These are phyloP conservation scores for Hydractinia echinata DNA, from an alignment of 30 jellyfish, hydroid and myxozoan species.

Conservation along the genomic window DNA sequence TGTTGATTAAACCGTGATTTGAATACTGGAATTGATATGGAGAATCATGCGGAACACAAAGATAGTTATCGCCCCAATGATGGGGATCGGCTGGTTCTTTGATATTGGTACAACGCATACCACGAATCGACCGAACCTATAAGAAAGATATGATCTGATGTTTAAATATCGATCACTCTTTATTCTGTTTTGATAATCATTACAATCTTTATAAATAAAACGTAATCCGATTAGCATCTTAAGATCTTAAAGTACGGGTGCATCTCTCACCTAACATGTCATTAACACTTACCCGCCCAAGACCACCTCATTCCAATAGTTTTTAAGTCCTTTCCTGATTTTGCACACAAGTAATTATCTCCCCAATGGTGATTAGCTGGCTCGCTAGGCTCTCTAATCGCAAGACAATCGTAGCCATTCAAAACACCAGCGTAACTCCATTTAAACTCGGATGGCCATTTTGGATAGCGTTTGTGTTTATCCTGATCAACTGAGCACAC, in stretches of 20 bases:
- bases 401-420: not conserved
- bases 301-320: not conserved
- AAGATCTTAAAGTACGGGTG: too few relatives aligned
- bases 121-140: not conserved
- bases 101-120: slow-evolving; percentile 15
- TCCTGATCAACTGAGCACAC: not conserved
- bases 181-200: too few relatives aligned
- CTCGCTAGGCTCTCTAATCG: not conserved
- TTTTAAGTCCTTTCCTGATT: not conserved
- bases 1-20: not conserved
- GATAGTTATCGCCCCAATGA: slow-evolving; percentile 21
- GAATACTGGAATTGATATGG: slow-evolving; percentile 19
- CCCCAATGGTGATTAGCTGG: slow-evolving; percentile 1
- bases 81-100: slow-evolving; percentile 12
- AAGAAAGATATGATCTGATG: not conserved
- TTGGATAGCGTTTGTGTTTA: slow-evolving; percentile 1
- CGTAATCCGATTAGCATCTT: too few relatives aligned
- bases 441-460: slow-evolving; percentile 13
- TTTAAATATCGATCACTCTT: too few relatives aligned
- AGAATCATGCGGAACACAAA: slow-evolving; percentile 20
- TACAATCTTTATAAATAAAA: too few relatives aligned
- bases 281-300: not conserved
- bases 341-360: slow-evolving; percentile 16
- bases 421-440: not conserved
- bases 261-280: not conserved